Evolutionary conservation across 2,888 invertebrate genomes (phyloP).

Genomic region (Mimachlamys varia): DNA sequence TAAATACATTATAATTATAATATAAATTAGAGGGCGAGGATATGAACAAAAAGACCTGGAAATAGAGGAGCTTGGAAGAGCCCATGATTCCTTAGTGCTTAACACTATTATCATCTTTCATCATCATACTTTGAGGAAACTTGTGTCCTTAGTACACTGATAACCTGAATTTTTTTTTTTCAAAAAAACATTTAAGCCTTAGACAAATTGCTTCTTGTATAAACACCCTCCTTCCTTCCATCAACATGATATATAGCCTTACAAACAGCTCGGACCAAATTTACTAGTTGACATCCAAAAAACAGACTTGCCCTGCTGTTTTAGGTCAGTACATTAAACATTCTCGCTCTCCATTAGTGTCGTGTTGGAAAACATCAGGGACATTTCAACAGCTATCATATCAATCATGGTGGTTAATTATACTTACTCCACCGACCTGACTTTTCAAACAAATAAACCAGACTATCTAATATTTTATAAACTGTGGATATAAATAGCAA

Average conservation of each 20-base stretch:
- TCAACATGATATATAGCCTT: not conserved
- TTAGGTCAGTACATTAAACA: not conserved
- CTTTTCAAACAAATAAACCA: not conserved
- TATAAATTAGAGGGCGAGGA: no score
- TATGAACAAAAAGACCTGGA: no score
- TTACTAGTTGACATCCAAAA: not conserved
- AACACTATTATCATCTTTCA: no score
- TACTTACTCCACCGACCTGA: not conserved
- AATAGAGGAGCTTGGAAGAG: no score
- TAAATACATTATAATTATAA: no score
- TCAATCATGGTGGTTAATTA: not conserved
- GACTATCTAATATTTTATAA: not conserved
- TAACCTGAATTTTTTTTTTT: no score
- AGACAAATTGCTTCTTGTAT: not conserved
- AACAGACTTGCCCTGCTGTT: not conserved
- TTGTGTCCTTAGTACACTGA: no score
- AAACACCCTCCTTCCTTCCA: not conserved
- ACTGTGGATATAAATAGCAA: no score
- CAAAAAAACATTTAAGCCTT: no score
- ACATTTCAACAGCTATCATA: not conserved
- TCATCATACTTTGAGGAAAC: no score
- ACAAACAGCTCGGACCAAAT: not conserved
- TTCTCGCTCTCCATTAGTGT: not conserved
- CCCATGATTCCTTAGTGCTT: no score
- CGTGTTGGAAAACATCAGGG: not conserved